Evolutionary conservation across 2,888 invertebrate species (phyloP).

Genomic region (Rhorus exstirpatorius): DNA sequence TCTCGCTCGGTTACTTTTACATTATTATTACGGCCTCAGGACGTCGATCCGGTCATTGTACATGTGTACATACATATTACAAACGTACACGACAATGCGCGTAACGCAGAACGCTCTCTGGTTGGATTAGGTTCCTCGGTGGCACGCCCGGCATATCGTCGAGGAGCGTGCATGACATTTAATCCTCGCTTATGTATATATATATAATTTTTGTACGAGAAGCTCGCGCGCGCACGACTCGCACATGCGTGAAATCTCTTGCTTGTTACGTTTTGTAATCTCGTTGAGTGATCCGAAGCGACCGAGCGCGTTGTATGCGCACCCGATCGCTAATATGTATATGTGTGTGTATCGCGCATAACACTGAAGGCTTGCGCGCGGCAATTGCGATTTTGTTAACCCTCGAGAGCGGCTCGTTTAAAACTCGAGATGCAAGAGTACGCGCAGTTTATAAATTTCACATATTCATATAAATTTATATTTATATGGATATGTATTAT

Average conservation of each 20-base stretch:
- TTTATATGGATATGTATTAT: too few species aligned
- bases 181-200: slow-evolving; percentile 71
- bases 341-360: not conserved
- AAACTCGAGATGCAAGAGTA: slow-evolving; percentile 55
- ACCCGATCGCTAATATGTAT: slow-evolving; percentile 7
- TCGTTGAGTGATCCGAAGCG: slow-evolving; percentile 72
- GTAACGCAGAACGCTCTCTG: slow-evolving; percentile 61
- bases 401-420: slow-evolving; percentile 55
- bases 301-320: slow-evolving; percentile 58
- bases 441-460: too few species aligned
- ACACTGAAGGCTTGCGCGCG: slow-evolving; percentile 18
- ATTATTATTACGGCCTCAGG: slow-evolving; percentile 73
- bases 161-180: slow-evolving; percentile 77
- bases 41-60: slow-evolving; percentile 62
- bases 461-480: too few species aligned
- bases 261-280: slow-evolving; percentile 82
- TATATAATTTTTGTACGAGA: slow-evolving; percentile 4
- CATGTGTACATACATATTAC: slow-evolving; percentile 1
- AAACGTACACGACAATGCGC: slow-evolving; percentile 14
- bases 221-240: slow-evolving; percentile 55
- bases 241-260: slow-evolving; percentile 82
- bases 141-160: slow-evolving; percentile 66
- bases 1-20: slow-evolving; percentile 72
- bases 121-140: slow-evolving; percentile 71
- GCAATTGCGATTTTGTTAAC: slow-evolving; percentile 58